Evolutionary conservation across 64 coral and sea anemone genomes (phyloP).

Genomic region (Montipora foliosa): DNA sequence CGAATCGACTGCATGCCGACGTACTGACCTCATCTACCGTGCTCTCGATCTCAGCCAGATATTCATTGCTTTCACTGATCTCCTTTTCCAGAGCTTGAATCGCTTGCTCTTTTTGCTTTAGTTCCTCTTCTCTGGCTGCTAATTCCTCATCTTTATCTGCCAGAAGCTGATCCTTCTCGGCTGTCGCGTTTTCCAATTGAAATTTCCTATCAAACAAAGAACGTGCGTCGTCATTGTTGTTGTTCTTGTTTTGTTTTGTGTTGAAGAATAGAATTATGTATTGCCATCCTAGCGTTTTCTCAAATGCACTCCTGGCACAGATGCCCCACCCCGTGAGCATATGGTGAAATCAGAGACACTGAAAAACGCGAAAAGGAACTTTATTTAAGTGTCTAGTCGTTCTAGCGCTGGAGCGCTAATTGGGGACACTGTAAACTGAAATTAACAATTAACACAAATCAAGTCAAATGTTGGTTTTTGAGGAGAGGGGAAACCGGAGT

Average conservation of each 20-base stretch:
- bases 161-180: conserved; percentile 92
- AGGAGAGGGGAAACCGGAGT: no score
- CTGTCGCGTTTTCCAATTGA: conserved; percentile 66
- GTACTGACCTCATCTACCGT: conserved; percentile 65
- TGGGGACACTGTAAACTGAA: no score
- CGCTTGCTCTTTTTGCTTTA: conserved; percentile 79
- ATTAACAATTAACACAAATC: no score
- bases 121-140: conserved; percentile 67
- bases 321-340: no score
- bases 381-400: no score
- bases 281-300: not conserved
- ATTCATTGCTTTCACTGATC: conserved; percentile 91
- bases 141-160: conserved; percentile 88
- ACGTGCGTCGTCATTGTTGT: no score
- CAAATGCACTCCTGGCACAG: not conserved
- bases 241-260: no score
- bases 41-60: conserved; percentile 80
- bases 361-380: no score
- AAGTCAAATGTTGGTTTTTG: no score
- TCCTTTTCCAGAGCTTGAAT: conserved; percentile 87
- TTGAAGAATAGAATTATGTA: not conserved
- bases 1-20: not conserved
- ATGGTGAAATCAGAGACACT: not conserved
- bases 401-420: no score
- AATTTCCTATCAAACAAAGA: conserved; percentile 64